A percentile compares a stretch with the other conserved stretches of the same genome.
phyloP scores from a whole-genome alignment of 1,140 invertebrate genomes.

The Eciton burchellii region DNA sequence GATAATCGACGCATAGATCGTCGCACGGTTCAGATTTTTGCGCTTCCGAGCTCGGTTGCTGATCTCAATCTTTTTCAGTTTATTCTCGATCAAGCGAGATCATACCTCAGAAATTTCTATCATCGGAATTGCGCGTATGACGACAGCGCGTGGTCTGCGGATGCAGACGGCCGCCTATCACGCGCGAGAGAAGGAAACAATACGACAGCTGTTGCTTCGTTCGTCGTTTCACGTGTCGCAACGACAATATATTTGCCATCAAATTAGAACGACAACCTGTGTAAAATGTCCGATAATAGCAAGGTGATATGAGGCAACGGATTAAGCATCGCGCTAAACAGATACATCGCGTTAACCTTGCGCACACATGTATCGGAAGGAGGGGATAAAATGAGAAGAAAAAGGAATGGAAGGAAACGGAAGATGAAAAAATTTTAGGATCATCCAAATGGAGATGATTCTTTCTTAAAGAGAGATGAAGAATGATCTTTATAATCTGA shows the following conservation, averaged over 20 bases:
- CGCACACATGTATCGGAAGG: constrained; percentile 17
- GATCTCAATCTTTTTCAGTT: no score
- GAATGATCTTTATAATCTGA: no score
- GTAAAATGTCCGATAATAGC: constrained; percentile 70
- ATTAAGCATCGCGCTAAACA: constrained; percentile 66
- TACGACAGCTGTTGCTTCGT: constrained; percentile 75
- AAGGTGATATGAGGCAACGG: constrained; percentile 66
- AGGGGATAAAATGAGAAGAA: background rate
- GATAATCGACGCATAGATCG: background rate
- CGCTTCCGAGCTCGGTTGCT: no score
- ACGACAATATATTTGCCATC: constrained; percentile 49
- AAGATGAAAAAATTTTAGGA: no score
- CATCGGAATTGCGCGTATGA: background rate
- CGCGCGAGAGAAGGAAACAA: constrained; percentile 55
- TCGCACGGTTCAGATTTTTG: constrained; percentile 1
- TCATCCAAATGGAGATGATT: no score
- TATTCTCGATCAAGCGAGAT: background rate
- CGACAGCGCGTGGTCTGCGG: background rate
- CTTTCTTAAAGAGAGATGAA: no score
- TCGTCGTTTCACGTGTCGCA: constrained; percentile 60
- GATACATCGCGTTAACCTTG: constrained; percentile 24
- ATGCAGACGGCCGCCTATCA: constrained; percentile 12
- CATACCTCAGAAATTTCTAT: background rate
- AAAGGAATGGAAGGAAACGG: background rate
- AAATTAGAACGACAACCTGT: constrained; percentile 74